phyloP scores from a whole-genome alignment of 2,797 vertebrate species.

The Oryzias dopingdopingensis region DNA sequence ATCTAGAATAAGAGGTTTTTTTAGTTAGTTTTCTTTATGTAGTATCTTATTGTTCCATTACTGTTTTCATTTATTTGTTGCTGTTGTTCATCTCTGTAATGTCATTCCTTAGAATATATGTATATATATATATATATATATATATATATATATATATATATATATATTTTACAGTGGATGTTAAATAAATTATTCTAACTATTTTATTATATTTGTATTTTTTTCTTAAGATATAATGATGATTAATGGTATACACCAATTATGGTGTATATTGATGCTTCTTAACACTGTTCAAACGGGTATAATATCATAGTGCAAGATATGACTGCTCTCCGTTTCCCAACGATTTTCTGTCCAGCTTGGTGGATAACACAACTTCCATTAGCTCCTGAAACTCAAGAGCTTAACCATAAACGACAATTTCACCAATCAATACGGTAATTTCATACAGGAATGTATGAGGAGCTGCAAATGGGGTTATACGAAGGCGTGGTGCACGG shows the following conservation, averaged over 20 bases:
- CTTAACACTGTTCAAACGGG: slow-evolving; percentile 18
- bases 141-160: too few relatives aligned
- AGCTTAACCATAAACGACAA: slow-evolving; percentile 60
- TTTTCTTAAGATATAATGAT: not conserved
- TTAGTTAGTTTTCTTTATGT: too few relatives aligned
- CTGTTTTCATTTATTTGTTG: too few relatives aligned
- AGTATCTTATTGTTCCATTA: too few relatives aligned
- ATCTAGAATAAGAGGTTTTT: too few relatives aligned
- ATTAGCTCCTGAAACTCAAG: slow-evolving; percentile 74
- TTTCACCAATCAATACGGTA: slow-evolving; percentile 69
- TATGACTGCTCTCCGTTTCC: slow-evolving; percentile 52
- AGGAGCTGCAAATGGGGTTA: slow-evolving; percentile 46
- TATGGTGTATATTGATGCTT: slow-evolving; percentile 1
- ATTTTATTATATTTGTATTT: not conserved
- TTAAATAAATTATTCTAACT: too few relatives aligned
- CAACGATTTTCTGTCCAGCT: slow-evolving; percentile 68
- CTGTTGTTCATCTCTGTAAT: too few relatives aligned
- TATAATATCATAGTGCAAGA: slow-evolving; percentile 42
- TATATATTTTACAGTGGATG: too few relatives aligned
- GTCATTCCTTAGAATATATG: too few relatives aligned
- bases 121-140: too few relatives aligned
- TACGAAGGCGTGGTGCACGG: slow-evolving; percentile 1
- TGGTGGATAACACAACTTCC: slow-evolving; percentile 55
- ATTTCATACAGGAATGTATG: slow-evolving; percentile 71
- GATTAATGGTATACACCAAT: not conserved